Conservation (phyloP, 2,888 invertebrate genomes). For the Lacanobia wlatinum region DNA sequence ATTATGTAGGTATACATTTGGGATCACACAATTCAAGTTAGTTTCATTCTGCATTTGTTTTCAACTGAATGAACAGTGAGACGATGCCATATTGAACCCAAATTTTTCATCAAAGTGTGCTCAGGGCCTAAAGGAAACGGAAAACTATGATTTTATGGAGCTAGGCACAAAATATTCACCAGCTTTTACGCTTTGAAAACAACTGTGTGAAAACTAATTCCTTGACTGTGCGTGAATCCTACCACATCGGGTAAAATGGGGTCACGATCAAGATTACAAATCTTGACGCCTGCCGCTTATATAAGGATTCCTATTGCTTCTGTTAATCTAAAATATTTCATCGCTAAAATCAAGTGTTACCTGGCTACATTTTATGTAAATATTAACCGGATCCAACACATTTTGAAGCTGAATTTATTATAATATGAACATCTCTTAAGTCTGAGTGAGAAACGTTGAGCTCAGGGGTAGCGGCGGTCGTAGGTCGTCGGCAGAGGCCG, state of each 20-base stretch:
- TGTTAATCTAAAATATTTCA: background rate
- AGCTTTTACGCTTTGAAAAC: background rate
- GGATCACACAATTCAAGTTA: background rate
- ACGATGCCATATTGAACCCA: background rate
- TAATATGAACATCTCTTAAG: slow-evolving; percentile 61
- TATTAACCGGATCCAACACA: slow-evolving; percentile 27
- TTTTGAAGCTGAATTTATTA: slow-evolving; percentile 48
- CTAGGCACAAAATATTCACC: background rate
- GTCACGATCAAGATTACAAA: slow-evolving; percentile 1
- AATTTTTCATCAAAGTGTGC: no score
- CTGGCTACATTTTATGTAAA: slow-evolving; percentile 29
- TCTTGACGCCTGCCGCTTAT: background rate
- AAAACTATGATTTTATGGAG: no score
- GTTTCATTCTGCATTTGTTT: background rate
- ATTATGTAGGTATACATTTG: background rate
- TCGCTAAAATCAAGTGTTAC: background rate
- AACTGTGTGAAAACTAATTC: background rate
- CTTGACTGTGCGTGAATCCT: background rate
- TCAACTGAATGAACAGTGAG: background rate
- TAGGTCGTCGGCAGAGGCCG: slow-evolving; percentile 81
- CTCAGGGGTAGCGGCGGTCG: slow-evolving; percentile 78
- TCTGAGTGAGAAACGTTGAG: slow-evolving; percentile 71
- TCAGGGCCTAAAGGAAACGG: no score
- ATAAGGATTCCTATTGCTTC: background rate
- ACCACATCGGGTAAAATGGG: background rate